A percentile compares a stretch with the other conserved stretches of the same genome.
These are phyloP conservation scores for Agrilus planipennis DNA, from an alignment of 1,140 invertebrate species.

Conservation along the genomic window DNA sequence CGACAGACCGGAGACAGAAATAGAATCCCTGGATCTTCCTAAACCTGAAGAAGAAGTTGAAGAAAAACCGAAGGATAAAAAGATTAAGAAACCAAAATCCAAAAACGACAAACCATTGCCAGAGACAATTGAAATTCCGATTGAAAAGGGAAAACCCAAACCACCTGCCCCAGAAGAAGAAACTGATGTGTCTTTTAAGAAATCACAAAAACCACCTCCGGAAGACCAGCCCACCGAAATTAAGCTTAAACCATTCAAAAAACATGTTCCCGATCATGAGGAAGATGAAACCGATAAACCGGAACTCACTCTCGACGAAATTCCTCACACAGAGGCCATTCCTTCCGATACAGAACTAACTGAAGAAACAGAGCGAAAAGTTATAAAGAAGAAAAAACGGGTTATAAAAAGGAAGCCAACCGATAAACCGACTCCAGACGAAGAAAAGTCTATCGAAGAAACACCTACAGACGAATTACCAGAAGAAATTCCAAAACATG, in stretches of 20 bases:
- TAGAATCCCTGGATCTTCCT: conserved; percentile 30
- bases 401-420: too few relatives aligned
- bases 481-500: conserved; percentile 13
- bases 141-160: conserved; percentile 42
- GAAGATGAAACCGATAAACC: too few relatives aligned
- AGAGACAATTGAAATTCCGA: conserved; percentile 39
- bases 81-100: conserved; percentile 33
- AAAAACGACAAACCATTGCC: conserved; percentile 38
- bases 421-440: too few relatives aligned
- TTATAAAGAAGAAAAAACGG: too few relatives aligned
- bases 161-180: conserved; percentile 38
- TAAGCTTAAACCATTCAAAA: conserved; percentile 41
- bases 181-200: conserved; percentile 44
- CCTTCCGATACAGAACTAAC: conserved; percentile 5
- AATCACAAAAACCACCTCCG: conserved; percentile 38
- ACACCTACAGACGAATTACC: too few relatives aligned
- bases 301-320: too few relatives aligned
- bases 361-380: too few relatives aligned
- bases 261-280: conserved; percentile 34
- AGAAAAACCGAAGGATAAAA: conserved; percentile 30
- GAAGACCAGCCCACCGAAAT: conserved; percentile 41
- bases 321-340: too few relatives aligned
- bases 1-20: conserved; percentile 28
- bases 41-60: conserved; percentile 21
- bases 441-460: too few relatives aligned